A percentile compares a stretch with the other conserved stretches of the same genome.
These are phyloP conservation scores for Hemibagrus wyckioides DNA, from an alignment of 2,113 vertebrate genomes.

Conservation along the genomic window DNA sequence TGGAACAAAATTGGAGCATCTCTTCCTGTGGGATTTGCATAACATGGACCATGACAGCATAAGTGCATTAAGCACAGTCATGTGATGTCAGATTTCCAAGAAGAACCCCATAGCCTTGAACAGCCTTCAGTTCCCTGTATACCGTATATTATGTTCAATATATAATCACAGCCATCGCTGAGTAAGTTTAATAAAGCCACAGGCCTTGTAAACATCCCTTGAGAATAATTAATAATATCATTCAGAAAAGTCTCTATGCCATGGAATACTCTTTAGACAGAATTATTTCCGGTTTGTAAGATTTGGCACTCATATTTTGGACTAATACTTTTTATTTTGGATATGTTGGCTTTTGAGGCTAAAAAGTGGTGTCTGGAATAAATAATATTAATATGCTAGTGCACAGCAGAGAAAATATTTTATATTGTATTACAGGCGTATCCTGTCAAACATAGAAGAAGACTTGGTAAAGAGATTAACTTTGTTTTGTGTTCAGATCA, in stretches of 20 bases:
- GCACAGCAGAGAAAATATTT: not conserved
- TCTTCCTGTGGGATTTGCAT: conserved; percentile 64
- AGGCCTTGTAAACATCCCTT: conserved; percentile 58
- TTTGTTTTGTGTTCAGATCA: not conserved
- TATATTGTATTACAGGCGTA: not conserved
- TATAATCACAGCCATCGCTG: conserved; percentile 64
- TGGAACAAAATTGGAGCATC: conserved; percentile 69
- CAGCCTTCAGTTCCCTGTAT: conserved; percentile 17
- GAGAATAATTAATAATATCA: not conserved
- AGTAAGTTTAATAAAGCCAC: conserved; percentile 66
- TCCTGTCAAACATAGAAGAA: not conserved
- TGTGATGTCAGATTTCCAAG: conserved; percentile 55
- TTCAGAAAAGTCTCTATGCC: not conserved
- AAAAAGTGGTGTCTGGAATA: not conserved
- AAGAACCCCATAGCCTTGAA: conserved; percentile 52
- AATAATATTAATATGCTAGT: not conserved
- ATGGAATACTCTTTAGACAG: not conserved
- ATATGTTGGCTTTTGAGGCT: not conserved
- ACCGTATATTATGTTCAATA: conserved; percentile 59
- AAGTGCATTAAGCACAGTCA: conserved; percentile 62
- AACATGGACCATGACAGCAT: conserved; percentile 60
- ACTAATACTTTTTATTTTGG: no score
- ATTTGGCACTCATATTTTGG: not conserved
- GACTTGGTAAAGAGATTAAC: not conserved
- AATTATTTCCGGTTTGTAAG: not conserved